Conservation (phyloP, 2,888 invertebrate species). For the Ornithoptera priamus region DNA sequence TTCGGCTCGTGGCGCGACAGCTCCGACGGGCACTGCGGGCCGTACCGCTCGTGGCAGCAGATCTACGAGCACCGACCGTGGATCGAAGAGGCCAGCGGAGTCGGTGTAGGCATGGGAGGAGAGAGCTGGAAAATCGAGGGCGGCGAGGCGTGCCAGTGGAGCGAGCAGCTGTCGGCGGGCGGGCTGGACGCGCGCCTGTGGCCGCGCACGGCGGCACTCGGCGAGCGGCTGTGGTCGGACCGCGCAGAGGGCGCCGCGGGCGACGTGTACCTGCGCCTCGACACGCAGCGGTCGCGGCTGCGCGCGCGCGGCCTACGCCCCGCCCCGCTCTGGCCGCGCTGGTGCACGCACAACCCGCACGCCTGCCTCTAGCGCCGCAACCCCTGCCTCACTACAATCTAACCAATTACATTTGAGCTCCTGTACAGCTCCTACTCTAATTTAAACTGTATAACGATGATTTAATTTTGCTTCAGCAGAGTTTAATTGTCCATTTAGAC, state of each 20-base stretch:
- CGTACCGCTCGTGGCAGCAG: slow-evolving; percentile 93
- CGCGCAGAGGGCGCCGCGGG: slow-evolving; percentile 73
- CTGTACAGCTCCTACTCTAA: too few relatives aligned
- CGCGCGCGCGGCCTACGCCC: slow-evolving; percentile 82
- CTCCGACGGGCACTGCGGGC: slow-evolving; percentile 92
- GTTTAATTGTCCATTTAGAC: neutral
- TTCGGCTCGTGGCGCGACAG: slow-evolving; percentile 92
- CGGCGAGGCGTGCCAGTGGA: slow-evolving; percentile 92
- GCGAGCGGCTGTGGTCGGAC: slow-evolving; percentile 89
- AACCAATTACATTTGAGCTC: too few relatives aligned
- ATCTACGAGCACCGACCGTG: slow-evolving; percentile 91
- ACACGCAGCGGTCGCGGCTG: slow-evolving; percentile 83
- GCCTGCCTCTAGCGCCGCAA: slow-evolving; percentile 79
- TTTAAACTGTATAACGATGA: too few relatives aligned
- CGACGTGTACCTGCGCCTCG: slow-evolving; percentile 84
- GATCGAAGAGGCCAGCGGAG: slow-evolving; percentile 73
- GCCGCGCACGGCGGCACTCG: slow-evolving; percentile 90
- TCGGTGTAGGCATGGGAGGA: slow-evolving; percentile 34
- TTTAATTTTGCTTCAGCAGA: too few relatives aligned
- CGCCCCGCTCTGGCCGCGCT: slow-evolving; percentile 87
- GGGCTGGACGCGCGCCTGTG: slow-evolving; percentile 89
- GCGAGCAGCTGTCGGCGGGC: slow-evolving; percentile 87
- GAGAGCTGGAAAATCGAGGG: slow-evolving; percentile 82
- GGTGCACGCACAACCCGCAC: slow-evolving; percentile 88
- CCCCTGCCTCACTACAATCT: too few relatives aligned